These are phyloP conservation scores for Drosophila pruinosa DNA, from an alignment of 1,140 invertebrate species.

Conservation along the genomic window DNA sequence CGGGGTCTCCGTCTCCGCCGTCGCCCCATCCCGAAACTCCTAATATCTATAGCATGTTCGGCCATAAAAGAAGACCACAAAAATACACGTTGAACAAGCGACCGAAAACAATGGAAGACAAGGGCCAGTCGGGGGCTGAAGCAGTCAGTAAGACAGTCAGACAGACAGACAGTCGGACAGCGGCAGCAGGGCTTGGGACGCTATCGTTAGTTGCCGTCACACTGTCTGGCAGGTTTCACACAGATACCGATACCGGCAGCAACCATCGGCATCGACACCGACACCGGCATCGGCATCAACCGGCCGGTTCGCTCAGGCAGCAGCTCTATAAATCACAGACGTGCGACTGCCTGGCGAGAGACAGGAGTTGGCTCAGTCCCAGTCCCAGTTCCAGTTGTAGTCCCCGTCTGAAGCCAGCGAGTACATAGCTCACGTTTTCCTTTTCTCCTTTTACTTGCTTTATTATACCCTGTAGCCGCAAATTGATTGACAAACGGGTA, in stretches of 20 bases:
- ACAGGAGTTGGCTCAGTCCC: constrained; percentile 53
- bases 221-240: constrained; percentile 80
- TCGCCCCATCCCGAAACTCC: constrained; percentile 6
- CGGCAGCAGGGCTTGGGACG: constrained; percentile 35
- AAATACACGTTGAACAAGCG: constrained; percentile 51
- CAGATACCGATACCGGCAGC: constrained; percentile 47
- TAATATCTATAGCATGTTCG: constrained; percentile 32
- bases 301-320: constrained; percentile 28
- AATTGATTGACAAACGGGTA: neutral
- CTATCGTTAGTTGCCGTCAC: constrained; percentile 63
- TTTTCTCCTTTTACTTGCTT: constrained; percentile 41
- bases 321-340: constrained; percentile 74
- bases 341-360: constrained; percentile 40
- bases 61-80: constrained; percentile 73
- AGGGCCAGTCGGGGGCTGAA: constrained; percentile 16
- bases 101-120: constrained; percentile 61
- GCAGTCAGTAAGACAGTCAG: neutral
- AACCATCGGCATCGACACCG: constrained; percentile 14
- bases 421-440: constrained; percentile 71
- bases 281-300: constrained; percentile 6
- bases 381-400: constrained; percentile 2
- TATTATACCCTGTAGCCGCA: neutral
- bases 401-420: constrained; percentile 22
- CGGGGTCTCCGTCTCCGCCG: constrained; percentile 7
- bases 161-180: constrained; percentile 1